These are phyloP conservation scores for Brachionus rubens DNA, from an alignment of 1,140 invertebrate species.

Conservation along the genomic window DNA sequence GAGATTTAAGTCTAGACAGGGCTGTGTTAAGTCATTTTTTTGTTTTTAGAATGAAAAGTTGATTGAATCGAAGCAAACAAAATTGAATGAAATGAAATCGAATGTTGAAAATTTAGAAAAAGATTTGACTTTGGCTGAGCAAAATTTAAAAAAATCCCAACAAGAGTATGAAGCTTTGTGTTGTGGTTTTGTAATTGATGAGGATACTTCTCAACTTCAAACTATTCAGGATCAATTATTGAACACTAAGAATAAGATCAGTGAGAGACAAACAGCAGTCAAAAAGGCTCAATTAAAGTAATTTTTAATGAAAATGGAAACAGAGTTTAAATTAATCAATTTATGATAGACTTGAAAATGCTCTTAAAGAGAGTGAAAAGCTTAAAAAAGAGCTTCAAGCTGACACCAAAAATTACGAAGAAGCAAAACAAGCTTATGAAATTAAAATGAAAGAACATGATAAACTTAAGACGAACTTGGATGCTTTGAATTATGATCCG, in stretches of 20 bases:
- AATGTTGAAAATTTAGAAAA: conserved; percentile 38
- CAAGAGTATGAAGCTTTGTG: conserved; percentile 37
- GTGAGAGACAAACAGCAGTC: conserved; percentile 35
- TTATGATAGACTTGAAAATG: conserved; percentile 7
- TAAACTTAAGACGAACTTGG: conserved; percentile 12
- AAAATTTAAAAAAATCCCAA: conserved; percentile 34
- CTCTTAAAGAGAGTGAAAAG: conserved; percentile 33
- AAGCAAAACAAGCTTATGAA: neutral
- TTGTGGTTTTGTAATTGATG: conserved; percentile 39
- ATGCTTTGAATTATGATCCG: neutral
- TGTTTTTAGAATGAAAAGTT: conserved; percentile 23
- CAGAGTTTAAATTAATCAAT: neutral
- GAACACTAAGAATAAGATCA: conserved; percentile 41
- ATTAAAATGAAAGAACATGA: neutral
- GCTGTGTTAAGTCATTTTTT: no score
- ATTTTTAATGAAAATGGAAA: neutral
- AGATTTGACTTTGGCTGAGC: conserved; percentile 11
- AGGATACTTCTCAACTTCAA: conserved; percentile 15
- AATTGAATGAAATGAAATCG: conserved; percentile 37
- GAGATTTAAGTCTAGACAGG: no score
- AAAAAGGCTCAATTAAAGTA: conserved; percentile 44
- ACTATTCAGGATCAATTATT: conserved; percentile 46
- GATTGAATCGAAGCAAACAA: conserved; percentile 22
- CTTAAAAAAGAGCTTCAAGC: conserved; percentile 13
- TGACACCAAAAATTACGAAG: conserved; percentile 36